phyloP scores from a whole-genome alignment of 2,888 invertebrate genomes.

The Pilophorus perplexus region DNA sequence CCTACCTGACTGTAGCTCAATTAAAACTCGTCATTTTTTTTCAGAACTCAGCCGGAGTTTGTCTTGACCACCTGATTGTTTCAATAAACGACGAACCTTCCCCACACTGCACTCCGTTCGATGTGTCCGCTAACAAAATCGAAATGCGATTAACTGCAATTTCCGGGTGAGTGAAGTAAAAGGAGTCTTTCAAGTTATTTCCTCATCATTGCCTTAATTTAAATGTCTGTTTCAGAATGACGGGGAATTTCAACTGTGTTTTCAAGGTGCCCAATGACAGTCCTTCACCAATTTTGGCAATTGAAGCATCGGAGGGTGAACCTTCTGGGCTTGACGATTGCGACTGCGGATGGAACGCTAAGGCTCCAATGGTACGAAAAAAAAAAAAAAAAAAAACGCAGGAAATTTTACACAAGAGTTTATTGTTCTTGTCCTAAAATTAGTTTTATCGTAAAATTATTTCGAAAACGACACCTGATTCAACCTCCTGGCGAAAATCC shows the following conservation, averaged over 20 bases:
- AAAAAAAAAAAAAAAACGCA: no score
- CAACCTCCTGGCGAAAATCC: no score
- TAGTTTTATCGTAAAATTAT: neutral
- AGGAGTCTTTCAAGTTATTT: no score
- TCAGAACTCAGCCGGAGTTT: neutral
- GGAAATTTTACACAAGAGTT: no score
- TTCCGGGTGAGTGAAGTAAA: neutral
- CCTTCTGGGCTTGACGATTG: neutral
- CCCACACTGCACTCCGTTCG: conserved; percentile 6
- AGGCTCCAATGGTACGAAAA: conserved; percentile 18
- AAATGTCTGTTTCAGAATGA: conserved; percentile 11
- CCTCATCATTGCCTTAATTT: no score
- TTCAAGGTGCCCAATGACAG: neutral
- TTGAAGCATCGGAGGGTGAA: no score
- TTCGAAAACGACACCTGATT: no score
- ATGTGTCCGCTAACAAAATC: conserved; percentile 1
- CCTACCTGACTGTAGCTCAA: no score
- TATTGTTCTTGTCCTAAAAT: neutral
- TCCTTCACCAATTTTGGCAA: neutral
- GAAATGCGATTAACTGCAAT: neutral
- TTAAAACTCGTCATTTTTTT: no score
- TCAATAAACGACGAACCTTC: neutral
- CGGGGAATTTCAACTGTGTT: conserved; percentile 13
- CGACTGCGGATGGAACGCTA: conserved; percentile 26
- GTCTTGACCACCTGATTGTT: conserved; percentile 11